Conservation (phyloP, 2,113 vertebrate genomes). For the Platichthys flesus region DNA sequence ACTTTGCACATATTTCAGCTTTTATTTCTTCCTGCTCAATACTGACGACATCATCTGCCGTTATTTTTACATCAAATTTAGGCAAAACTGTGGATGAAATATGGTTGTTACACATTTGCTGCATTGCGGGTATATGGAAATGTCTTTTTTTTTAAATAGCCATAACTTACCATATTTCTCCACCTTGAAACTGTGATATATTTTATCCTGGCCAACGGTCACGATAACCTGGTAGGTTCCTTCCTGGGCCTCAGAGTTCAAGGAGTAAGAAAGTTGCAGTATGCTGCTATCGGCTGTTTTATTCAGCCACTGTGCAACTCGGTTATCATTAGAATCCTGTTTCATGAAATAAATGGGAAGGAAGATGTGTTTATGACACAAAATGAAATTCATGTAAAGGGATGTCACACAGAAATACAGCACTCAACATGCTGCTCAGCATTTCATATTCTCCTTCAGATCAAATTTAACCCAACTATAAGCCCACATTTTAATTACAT, state of each 20-base stretch:
- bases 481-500: neutral
- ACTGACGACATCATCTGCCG: slow-evolving; percentile 18
- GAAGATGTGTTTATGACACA: neutral
- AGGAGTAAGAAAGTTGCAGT: slow-evolving; percentile 69
- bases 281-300: slow-evolving; percentile 58
- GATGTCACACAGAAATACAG: neutral
- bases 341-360: neutral
- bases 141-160: too few relatives aligned
- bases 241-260: slow-evolving; percentile 75
- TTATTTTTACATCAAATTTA: slow-evolving; percentile 68
- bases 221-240: slow-evolving; percentile 63
- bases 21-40: slow-evolving; percentile 48
- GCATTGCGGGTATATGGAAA: neutral
- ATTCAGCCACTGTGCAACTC: slow-evolving; percentile 78
- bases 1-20: slow-evolving; percentile 69
- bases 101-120: neutral
- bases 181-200: slow-evolving; percentile 68
- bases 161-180: slow-evolving; percentile 75
- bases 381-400: neutral
- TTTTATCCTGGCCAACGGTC: neutral
- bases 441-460: neutral
- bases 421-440: neutral
- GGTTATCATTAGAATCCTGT: slow-evolving; percentile 66
- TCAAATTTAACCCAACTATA: neutral
- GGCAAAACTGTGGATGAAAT: slow-evolving; percentile 73